Evolutionary conservation across 2,888 invertebrate species (phyloP).

Genomic region (Hoplodrina blanda): DNA sequence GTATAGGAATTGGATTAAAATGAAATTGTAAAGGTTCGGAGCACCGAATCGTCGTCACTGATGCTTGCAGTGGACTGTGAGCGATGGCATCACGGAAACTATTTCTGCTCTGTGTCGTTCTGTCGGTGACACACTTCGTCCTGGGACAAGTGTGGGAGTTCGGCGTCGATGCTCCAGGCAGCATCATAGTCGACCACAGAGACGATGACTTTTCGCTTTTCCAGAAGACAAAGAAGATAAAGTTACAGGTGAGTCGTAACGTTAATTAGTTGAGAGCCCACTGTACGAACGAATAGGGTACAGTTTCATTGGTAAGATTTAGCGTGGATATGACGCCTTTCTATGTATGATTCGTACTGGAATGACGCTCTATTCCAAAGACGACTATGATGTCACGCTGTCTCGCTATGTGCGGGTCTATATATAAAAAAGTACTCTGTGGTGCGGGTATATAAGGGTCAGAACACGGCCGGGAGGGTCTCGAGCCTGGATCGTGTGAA

Average conservation of each 20-base stretch:
- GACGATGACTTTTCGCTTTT: slow-evolving; percentile 30
- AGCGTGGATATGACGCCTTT: too few species aligned
- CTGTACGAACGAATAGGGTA: too few species aligned
- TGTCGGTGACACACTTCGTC: slow-evolving; percentile 1
- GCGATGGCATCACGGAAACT: slow-evolving; percentile 12
- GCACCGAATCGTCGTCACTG: slow-evolving; percentile 2
- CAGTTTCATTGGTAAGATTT: too few species aligned
- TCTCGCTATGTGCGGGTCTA: too few species aligned
- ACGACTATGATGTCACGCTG: too few species aligned
- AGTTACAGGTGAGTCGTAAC: slow-evolving; percentile 23
- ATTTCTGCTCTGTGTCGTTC: slow-evolving; percentile 5
- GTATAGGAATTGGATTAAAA: slow-evolving; percentile 18
- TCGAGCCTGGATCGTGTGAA: too few species aligned
- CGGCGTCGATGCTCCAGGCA: slow-evolving; percentile 40
- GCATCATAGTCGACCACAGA: slow-evolving; percentile 42
- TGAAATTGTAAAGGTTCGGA: slow-evolving; percentile 12
- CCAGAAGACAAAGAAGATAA: slow-evolving; percentile 32
- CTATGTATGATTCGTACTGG: too few species aligned
- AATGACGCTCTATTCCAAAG: too few species aligned
- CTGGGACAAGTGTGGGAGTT: slow-evolving; percentile 45
- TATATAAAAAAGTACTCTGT: too few species aligned
- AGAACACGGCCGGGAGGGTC: too few species aligned
- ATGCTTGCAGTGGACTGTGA: slow-evolving; percentile 15
- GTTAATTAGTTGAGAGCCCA: background rate
- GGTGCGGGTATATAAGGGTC: too few species aligned